Conservation (phyloP, 2,888 invertebrate species). For the Mythimna vitellina region DNA sequence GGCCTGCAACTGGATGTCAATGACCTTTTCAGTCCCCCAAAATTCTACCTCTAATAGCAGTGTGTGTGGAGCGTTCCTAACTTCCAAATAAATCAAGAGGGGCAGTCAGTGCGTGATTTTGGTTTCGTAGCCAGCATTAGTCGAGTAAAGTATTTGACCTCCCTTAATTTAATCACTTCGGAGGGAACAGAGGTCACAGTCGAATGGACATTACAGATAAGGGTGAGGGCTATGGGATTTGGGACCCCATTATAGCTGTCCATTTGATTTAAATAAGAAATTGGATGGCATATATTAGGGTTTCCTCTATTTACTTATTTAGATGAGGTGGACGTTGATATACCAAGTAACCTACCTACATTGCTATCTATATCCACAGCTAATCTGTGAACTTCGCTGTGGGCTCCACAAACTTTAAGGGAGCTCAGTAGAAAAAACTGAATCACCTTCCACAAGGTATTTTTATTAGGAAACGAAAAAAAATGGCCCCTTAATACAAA, state of each 20-base stretch:
- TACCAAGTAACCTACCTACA: too few relatives aligned
- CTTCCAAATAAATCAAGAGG: slow-evolving; percentile 42
- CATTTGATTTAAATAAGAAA: slow-evolving; percentile 78
- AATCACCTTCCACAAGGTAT: too few relatives aligned
- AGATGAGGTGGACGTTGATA: slow-evolving; percentile 4
- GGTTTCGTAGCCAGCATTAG: slow-evolving; percentile 70
- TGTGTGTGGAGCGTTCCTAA: slow-evolving; percentile 34
- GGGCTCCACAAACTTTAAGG: too few relatives aligned
- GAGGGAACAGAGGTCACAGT: slow-evolving; percentile 58
- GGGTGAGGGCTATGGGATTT: slow-evolving; percentile 67
- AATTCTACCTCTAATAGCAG: slow-evolving; percentile 16
- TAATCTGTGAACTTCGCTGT: too few relatives aligned
- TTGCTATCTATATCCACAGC: too few relatives aligned
- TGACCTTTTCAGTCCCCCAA: slow-evolving; percentile 45
- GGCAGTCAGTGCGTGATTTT: slow-evolving; percentile 73
- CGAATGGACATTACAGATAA: slow-evolving; percentile 53
- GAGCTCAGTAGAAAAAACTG: too few relatives aligned
- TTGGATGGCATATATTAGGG: slow-evolving; percentile 59
- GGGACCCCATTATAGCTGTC: slow-evolving; percentile 65
- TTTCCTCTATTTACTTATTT: slow-evolving; percentile 37
- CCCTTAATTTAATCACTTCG: slow-evolving; percentile 61
- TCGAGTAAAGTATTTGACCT: slow-evolving; percentile 53
- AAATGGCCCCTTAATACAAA: too few relatives aligned
- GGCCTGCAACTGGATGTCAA: slow-evolving; percentile 25
- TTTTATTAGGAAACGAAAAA: too few relatives aligned